phyloP scores from a whole-genome alignment of 2,797 vertebrate species.

The Botia almorhae region DNA sequence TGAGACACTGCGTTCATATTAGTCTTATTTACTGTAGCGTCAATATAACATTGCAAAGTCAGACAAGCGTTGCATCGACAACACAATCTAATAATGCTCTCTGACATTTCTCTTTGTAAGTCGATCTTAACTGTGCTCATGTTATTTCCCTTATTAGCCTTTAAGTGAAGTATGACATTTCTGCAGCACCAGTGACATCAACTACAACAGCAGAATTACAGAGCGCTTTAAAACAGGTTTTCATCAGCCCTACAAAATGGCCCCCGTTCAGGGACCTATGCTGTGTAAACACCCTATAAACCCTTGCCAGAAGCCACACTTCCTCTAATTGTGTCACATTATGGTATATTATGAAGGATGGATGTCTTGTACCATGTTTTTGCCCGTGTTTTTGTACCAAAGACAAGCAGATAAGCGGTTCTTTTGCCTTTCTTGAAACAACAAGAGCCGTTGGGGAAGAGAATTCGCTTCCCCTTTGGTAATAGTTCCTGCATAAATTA shows the following conservation, averaged over 20 bases:
- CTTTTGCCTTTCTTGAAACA: not conserved
- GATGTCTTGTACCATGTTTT: not conserved
- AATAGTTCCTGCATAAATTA: not conserved
- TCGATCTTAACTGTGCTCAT: not conserved
- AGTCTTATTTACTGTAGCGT: not conserved
- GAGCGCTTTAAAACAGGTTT: not conserved
- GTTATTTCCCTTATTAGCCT: constrained; percentile 11
- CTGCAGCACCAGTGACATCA: too few species aligned
- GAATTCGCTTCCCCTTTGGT: not conserved
- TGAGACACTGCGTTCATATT: not conserved
- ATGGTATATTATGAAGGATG: not conserved
- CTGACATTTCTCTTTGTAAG: not conserved
- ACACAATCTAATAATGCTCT: not conserved
- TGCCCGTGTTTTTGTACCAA: not conserved
- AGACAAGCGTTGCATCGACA: not conserved
- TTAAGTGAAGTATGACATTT: not conserved
- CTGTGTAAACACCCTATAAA: constrained; percentile 14
- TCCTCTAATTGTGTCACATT: constrained; percentile 1
- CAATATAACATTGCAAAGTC: not conserved
- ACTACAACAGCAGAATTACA: not conserved
- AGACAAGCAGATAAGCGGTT: not conserved
- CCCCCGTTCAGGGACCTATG: not conserved
- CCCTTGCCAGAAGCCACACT: not conserved
- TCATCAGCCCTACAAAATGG: not conserved
- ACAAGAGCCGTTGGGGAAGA: not conserved